Percentiles rank a stretch among this genome's conserved stretches.
Conservation (phyloP, 2,888 invertebrate species). For the Microchrysa polita region DNA sequence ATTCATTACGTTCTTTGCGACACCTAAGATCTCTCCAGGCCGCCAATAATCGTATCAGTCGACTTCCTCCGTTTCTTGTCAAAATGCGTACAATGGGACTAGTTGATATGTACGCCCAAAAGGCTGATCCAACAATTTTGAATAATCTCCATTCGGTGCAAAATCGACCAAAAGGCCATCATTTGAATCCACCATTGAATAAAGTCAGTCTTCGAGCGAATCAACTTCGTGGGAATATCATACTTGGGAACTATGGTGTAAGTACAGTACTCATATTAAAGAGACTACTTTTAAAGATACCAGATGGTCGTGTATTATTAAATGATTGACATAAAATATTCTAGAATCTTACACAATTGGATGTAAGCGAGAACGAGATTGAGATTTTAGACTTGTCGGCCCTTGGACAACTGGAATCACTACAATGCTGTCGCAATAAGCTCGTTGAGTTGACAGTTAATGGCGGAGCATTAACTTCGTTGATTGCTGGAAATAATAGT, state of each 20-base stretch:
- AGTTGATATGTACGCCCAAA: constrained; percentile 52
- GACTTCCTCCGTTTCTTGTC: constrained; percentile 65
- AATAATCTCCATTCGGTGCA: constrained; percentile 30
- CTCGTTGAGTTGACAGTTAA: constrained; percentile 81
- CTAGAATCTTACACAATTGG: constrained; percentile 82
- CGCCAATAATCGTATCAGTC: constrained; percentile 67
- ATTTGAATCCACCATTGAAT: constrained; percentile 67
- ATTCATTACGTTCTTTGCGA: constrained; percentile 69
- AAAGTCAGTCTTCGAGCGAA: constrained; percentile 81
- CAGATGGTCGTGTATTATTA: no score
- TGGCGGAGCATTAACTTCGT: constrained; percentile 77
- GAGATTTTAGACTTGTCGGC: constrained; percentile 84
- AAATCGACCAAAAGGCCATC: constrained; percentile 5
- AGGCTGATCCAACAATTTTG: constrained; percentile 35
- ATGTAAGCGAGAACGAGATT: constrained; percentile 85
- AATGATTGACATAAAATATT: no score
- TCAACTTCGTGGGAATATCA: constrained; percentile 82
- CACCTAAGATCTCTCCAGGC: constrained; percentile 71
- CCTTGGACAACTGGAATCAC: constrained; percentile 77
- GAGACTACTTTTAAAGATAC: no score
- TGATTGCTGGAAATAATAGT: constrained; percentile 86
- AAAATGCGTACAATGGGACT: constrained; percentile 68
- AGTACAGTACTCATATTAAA: constrained; percentile 58
- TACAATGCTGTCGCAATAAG: constrained; percentile 81
- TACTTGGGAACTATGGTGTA: constrained; percentile 86